phyloP scores from a whole-genome alignment of 2,888 invertebrate genomes.

The Synanthedon andrenaeformis region DNA sequence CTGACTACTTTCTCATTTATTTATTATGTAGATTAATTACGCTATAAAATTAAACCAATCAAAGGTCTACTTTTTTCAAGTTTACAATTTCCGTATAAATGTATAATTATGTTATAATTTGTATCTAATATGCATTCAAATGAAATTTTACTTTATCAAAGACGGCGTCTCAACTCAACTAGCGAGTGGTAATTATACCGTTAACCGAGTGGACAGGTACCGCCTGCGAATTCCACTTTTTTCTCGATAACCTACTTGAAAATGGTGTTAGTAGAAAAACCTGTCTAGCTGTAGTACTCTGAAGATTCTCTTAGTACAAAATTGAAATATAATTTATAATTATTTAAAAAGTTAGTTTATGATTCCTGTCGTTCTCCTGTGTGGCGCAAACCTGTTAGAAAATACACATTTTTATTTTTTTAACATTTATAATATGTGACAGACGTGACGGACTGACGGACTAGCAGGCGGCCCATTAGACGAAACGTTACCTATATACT shows the following conservation, averaged over 20 bases:
- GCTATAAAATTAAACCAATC: background rate
- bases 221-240: conserved; percentile 28
- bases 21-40: too few species aligned
- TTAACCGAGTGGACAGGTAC: conserved; percentile 31
- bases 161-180: conserved; percentile 11
- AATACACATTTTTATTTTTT: too few species aligned
- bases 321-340: too few species aligned
- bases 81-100: background rate
- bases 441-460: too few species aligned
- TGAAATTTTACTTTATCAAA: background rate
- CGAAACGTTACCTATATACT: too few species aligned
- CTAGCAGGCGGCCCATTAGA: too few species aligned
- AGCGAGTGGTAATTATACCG: conserved; percentile 29
- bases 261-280: conserved; percentile 29
- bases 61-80: background rate
- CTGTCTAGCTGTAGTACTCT: conserved; percentile 7
- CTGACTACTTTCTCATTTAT: background rate
- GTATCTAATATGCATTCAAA: background rate
- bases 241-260: conserved; percentile 44
- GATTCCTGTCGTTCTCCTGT: too few species aligned
- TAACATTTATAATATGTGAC: too few species aligned
- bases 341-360: too few species aligned
- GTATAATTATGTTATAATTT: background rate
- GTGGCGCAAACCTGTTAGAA: too few species aligned
- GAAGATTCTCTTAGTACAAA: background rate